Evolutionary conservation across 1,140 invertebrate species (phyloP).

Genomic region (Ceratina australensis): DNA sequence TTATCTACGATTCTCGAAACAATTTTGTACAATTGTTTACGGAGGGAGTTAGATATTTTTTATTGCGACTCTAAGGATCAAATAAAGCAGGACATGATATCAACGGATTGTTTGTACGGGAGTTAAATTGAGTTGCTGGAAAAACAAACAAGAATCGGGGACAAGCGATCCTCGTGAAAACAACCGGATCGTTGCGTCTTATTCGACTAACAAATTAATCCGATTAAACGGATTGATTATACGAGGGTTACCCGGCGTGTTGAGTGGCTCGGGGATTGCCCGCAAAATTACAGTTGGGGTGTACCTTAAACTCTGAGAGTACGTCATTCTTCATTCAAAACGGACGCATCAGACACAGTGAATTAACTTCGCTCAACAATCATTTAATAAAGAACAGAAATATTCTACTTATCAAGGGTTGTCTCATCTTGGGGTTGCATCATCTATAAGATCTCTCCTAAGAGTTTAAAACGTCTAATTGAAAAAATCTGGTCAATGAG

Average conservation of each 20-base stretch:
- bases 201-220: slow-evolving; percentile 49
- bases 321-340: no score
- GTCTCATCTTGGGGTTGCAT: no score
- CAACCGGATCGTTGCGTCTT: slow-evolving; percentile 44
- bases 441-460: no score
- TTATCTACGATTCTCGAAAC: no score
- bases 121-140: slow-evolving; percentile 25
- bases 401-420: no score
- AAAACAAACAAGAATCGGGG: slow-evolving; percentile 47
- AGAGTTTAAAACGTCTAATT: no score
- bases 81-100: slow-evolving; percentile 10
- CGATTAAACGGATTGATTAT: slow-evolving; percentile 52
- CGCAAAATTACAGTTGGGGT: slow-evolving; percentile 42
- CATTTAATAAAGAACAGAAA: not conserved
- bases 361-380: no score
- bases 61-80: no score
- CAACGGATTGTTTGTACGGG: not conserved
- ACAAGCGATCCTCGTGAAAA: slow-evolving; percentile 31
- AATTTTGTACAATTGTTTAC: no score
- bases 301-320: not conserved
- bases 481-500: no score
- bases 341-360: no score
- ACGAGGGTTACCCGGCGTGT: slow-evolving; percentile 40
- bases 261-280: slow-evolving; percentile 45
- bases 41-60: no score